A percentile compares a stretch with the other conserved stretches of the same genome.
These are phyloP conservation scores for Psilopsiagon aymara DNA, from an alignment of 2,113 vertebrate genomes.

Conservation along the genomic window DNA sequence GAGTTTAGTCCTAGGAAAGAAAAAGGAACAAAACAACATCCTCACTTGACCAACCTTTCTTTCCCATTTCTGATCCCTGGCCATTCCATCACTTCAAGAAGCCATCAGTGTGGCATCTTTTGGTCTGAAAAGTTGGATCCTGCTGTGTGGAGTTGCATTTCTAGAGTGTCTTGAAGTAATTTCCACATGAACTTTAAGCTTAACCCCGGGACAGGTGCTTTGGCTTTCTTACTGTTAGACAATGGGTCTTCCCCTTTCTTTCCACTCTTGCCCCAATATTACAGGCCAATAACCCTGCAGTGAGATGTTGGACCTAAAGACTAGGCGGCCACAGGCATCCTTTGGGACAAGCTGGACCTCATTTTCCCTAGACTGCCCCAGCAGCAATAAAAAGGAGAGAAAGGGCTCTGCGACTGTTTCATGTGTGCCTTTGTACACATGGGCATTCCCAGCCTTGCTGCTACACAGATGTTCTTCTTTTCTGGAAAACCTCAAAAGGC, in stretches of 20 bases:
- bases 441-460: not conserved
- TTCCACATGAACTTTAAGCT: not conserved
- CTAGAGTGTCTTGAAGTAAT: not conserved
- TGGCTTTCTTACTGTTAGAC: not conserved
- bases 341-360: not conserved
- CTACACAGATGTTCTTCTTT: not conserved
- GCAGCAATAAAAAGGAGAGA: not conserved
- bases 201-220: not conserved
- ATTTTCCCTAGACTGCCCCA: not conserved
- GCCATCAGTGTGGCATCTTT: fast-evolving
- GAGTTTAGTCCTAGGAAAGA: not conserved
- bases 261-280: not conserved
- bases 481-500: not conserved
- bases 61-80: not conserved
- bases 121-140: not conserved
- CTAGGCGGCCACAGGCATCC: not conserved
- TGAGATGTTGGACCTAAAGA: not conserved
- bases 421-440: not conserved
- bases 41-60: not conserved
- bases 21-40: not conserved
- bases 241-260: not conserved
- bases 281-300: not conserved
- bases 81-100: not conserved
- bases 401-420: not conserved
- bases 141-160: not conserved